Percentiles rank a stretch among this genome's conserved stretches.
These are phyloP conservation scores for Neolamprologus caudopunctatus DNA, from an alignment of 2,113 vertebrate genomes.

Conservation along the genomic window DNA sequence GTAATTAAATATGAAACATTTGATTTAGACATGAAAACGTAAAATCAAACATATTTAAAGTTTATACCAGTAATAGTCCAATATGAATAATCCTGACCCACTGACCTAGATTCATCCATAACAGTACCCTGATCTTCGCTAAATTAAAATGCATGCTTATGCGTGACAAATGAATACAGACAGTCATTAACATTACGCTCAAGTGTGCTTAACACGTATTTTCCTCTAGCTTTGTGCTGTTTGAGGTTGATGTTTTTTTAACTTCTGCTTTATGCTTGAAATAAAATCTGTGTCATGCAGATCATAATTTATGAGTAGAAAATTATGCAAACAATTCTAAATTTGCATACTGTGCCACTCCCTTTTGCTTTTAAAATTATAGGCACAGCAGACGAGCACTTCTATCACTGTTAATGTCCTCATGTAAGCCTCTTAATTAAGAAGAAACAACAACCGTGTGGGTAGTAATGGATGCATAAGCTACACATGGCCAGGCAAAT, in stretches of 20 bases:
- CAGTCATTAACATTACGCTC: neutral
- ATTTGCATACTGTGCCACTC: fast-evolving
- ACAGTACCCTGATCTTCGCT: neutral
- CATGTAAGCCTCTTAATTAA: neutral
- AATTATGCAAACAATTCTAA: neutral
- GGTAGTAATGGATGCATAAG: neutral
- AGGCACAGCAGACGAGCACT: fast-evolving
- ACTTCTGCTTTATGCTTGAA: neutral
- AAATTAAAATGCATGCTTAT: neutral
- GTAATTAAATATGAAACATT: neutral
- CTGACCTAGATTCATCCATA: neutral
- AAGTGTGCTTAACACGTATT: neutral
- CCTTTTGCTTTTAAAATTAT: neutral
- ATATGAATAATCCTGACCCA: neutral
- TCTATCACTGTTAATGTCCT: neutral
- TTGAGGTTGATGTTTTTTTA: neutral
- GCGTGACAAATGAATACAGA: neutral
- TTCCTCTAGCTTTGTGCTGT: neutral
- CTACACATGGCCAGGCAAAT: neutral
- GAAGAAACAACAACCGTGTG: neutral
- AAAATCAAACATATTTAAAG: neutral
- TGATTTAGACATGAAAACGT: neutral
- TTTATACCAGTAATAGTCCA: neutral
- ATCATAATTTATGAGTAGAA: neutral
- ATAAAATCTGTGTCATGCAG: neutral